Conservation (phyloP, 2,888 invertebrate genomes). For the Drosophila prostipennis region DNA sequence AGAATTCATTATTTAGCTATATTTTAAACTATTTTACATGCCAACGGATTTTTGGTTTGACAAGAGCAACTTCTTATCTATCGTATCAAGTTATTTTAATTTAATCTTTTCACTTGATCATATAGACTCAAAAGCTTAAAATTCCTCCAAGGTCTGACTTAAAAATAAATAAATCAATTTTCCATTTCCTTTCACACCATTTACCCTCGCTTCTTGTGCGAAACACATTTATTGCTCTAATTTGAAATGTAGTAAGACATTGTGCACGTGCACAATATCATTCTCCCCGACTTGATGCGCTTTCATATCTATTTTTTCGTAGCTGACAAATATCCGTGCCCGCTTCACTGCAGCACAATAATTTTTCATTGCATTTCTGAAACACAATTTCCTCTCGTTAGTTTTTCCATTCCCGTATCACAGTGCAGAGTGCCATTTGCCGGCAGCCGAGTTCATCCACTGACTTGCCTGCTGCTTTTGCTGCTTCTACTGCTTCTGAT, state of each 20-base stretch:
- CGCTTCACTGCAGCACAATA: slow-evolving; percentile 23
- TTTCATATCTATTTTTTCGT: slow-evolving; percentile 2
- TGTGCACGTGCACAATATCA: slow-evolving; percentile 7
- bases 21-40: too few relatives aligned
- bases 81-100: too few relatives aligned
- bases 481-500: slow-evolving; percentile 10
- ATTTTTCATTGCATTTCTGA: slow-evolving; percentile 40
- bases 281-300: slow-evolving; percentile 12
- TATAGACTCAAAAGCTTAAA: too few relatives aligned
- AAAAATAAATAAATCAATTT: too few relatives aligned
- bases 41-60: too few relatives aligned
- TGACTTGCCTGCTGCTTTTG: slow-evolving; percentile 12
- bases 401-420: slow-evolving; percentile 25
- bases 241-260: slow-evolving; percentile 5
- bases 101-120: too few relatives aligned
- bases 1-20: too few relatives aligned
- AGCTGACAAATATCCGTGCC: slow-evolving; percentile 12
- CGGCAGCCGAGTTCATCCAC: slow-evolving; percentile 8
- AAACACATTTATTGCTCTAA: slow-evolving; percentile 18
- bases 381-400: slow-evolving; percentile 39
- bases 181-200: neutral
- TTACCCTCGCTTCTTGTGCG: neutral
- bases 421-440: slow-evolving; percentile 27
- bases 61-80: too few relatives aligned
- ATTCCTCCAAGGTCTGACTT: too few relatives aligned